Evolutionary conservation across 2,888 invertebrate species (phyloP), one percentile per base, ranked within the genome.

Genomic region (Microplitis deprimator): DNA sequence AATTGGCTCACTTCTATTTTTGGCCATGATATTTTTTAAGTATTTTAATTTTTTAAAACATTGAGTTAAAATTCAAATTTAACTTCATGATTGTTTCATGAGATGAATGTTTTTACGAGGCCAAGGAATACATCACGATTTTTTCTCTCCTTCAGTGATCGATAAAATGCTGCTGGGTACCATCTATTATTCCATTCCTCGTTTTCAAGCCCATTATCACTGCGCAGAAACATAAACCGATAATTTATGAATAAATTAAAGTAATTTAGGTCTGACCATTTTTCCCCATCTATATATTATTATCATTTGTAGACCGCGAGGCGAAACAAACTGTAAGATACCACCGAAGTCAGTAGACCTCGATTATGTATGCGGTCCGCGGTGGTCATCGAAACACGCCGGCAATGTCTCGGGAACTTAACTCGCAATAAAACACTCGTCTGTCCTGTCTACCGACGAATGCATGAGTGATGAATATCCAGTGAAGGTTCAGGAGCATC

Each of bases 281-380:
- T 29, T 29, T 3, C 50, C 13, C 3, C 50, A 10, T 41, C 1
- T 10, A 50, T 61, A 71, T 61, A 61, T 71, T 61, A 16, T 13
- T 17, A 20, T 17, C 7, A 13, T 29, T 4, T 4, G 3, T 29
- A 29, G 3, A 29, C 29, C 29, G 29, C 29, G 29, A 29, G 29
- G 29, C 29, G 29, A 29, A 29, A 29, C 39, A 68, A 17, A 68
- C 8, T 7, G 17, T 39, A 68, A 41, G 17, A 41, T 59, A n/a
- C 20, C 16, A 70, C 50, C 60, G 59, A n/a, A 70, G 13, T 72
- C 62, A 65, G 29, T 20, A 71, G 73, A 74, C 59, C 13, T 41
- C 10, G 85, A 87, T 86, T 87, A 85, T 83, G 86, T 85, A 85
- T 85, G 85, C 85, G 82, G 83, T 85, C 84, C 84, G 84, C 83